Percentiles rank a stretch among this genome's conserved stretches.
These are phyloP conservation scores for Limonius californicus DNA, from an alignment of 1,140 invertebrate species.

Conservation along the genomic window DNA sequence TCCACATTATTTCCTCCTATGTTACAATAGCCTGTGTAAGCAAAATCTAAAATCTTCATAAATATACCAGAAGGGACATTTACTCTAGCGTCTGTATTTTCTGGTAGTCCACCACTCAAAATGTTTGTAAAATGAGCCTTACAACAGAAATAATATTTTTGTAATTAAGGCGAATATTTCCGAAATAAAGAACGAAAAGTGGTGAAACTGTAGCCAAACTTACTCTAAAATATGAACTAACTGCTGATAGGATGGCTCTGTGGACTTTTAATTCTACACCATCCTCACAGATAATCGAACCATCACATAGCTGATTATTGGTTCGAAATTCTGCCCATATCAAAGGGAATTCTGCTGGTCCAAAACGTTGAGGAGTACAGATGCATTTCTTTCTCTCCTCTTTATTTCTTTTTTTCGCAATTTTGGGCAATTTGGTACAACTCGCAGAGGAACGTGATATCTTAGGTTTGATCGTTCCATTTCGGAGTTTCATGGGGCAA, in stretches of 20 bases:
- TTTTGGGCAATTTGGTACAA: background rate
- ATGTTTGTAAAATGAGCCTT: slow-evolving; percentile 58
- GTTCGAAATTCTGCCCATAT: slow-evolving; percentile 62
- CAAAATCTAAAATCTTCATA: slow-evolving; percentile 60
- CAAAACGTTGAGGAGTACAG: slow-evolving; percentile 24
- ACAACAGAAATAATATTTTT: slow-evolving; percentile 1
- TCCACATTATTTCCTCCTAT: slow-evolving; percentile 60
- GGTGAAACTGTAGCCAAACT: slow-evolving; percentile 20
- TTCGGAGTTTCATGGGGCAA: slow-evolving; percentile 18
- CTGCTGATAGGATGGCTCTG: slow-evolving; percentile 60
- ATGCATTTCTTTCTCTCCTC: slow-evolving; percentile 27
- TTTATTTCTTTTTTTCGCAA: slow-evolving; percentile 16
- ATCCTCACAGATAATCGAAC: slow-evolving; percentile 55
- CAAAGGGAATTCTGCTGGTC: slow-evolving; percentile 53
- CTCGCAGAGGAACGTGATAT: background rate
- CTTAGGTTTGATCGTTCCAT: slow-evolving; percentile 8
- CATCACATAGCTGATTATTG: slow-evolving; percentile 58
- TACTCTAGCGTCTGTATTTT: slow-evolving; percentile 52
- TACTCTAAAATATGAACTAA: slow-evolving; percentile 64
- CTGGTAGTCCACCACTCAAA: slow-evolving; percentile 51
- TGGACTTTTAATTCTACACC: slow-evolving; percentile 61
- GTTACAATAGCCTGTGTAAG: slow-evolving; percentile 60
- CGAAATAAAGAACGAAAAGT: no score
- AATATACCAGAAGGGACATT: slow-evolving; percentile 51
- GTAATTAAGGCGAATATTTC: background rate